phyloP scores from a whole-genome alignment of 2,113 vertebrate species.

The Melospiza georgiana region DNA sequence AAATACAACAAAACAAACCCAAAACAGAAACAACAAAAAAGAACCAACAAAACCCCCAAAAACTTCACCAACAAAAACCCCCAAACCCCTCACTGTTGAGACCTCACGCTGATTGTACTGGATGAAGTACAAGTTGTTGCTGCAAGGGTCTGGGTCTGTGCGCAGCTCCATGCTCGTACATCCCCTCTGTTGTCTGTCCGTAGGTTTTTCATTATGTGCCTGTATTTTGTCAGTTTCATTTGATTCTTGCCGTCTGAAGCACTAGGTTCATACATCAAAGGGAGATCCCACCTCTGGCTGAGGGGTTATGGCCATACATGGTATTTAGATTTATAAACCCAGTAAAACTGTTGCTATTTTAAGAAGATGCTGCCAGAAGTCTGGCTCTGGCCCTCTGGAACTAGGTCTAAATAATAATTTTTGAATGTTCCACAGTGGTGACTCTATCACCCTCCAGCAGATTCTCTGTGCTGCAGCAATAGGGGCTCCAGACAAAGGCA shows the following conservation, averaged over 20 bases:
- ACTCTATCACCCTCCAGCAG: not conserved
- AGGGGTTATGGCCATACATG: conserved; percentile 32
- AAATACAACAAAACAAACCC: no score
- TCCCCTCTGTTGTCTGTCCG: no score
- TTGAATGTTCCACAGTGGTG: not conserved
- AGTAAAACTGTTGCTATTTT: conserved; percentile 55
- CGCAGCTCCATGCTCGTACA: no score
- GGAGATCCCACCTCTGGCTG: not conserved
- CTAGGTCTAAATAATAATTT: not conserved
- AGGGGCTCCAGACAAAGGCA: not conserved
- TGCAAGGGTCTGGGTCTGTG: no score
- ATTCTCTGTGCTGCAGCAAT: not conserved
- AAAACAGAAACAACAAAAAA: not conserved
- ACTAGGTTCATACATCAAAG: not conserved
- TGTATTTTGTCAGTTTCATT: not conserved
- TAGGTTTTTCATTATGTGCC: conserved; percentile 12
- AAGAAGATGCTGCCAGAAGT: conserved; percentile 22
- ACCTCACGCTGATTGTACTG: fast-evolving
- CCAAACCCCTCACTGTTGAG: fast-evolving
- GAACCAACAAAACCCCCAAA: no score
- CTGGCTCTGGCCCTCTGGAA: not conserved
- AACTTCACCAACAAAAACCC: not conserved
- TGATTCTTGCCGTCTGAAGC: not conserved
- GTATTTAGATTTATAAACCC: not conserved
- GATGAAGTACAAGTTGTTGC: not conserved